Evolutionary conservation across 2,113 vertebrate genomes (phyloP), one percentile per base, ranked within the genome.

Genomic region (Octodon degus): DNA sequence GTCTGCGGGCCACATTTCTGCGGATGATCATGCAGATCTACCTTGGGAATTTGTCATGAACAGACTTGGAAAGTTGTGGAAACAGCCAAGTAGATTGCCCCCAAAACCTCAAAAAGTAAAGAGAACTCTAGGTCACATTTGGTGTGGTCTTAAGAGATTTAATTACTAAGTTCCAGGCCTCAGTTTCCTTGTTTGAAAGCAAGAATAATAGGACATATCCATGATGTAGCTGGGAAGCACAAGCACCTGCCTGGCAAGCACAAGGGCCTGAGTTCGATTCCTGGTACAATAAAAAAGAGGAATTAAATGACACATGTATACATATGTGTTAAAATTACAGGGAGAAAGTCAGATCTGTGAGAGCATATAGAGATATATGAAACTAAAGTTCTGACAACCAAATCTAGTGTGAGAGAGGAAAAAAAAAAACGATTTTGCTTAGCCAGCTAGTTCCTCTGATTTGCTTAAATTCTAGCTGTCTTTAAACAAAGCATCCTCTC

Each of bases 1-100:
- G 16, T 93, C 82, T 55, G 77, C 47, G 90, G 87, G 84, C 17
- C 14, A 74, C 32, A 20, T 88, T 79, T 83, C 86, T 91, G n/a
- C 40, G 14, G 9, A 84, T 17, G 40, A 34, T 14, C 47, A 76
- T n/a, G 40, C 10, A 2, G 83, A 65, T 88, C 72, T 87, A 20
- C 20, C 9, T 93, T 25, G n/a, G 32, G 11, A 60, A 24, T 90
- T 55, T 76, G 43, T 32, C 5, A 8, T n/a, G 25, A 89, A n/a
- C 25, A 76, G 9, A 24, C 19, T 70, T 32, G 10, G 40, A 67
- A 74, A 34, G 7, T 72, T 90, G 91, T 17, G 8, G 67, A 89
- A 94, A 32, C 25, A 60, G n/a, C 43, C 40, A 77, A 83, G 32
- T 40, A 1, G 50, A 16, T 79, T 3, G 27, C n/a, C 74, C 32